These are phyloP conservation scores for Maniola hyperantus DNA, from an alignment of 2,888 invertebrate species.

Conservation along the genomic window DNA sequence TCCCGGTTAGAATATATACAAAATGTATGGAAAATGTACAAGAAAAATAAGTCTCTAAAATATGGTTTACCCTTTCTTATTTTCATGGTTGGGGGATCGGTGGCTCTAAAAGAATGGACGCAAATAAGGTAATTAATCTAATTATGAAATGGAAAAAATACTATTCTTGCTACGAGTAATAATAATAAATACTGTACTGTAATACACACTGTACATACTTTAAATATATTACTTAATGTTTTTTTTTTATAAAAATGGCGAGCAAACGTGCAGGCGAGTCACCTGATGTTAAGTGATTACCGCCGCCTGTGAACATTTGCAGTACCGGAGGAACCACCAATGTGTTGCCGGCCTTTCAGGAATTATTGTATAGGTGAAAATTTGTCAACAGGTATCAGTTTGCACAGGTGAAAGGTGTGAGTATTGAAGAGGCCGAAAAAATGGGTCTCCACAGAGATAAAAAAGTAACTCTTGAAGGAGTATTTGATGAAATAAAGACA, in stretches of 20 bases:
- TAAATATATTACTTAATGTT: too few relatives aligned
- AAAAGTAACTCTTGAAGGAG: conserved; percentile 88
- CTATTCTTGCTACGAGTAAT: too few relatives aligned
- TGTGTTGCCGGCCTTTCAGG: too few relatives aligned
- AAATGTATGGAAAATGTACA: conserved; percentile 35
- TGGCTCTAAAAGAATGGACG: conserved; percentile 89
- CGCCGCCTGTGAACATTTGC: too few relatives aligned
- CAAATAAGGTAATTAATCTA: conserved; percentile 83
- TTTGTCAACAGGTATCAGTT: conserved; percentile 78
- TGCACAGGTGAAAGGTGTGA: conserved; percentile 81
- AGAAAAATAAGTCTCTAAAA: conserved; percentile 82
- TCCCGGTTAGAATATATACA: conserved; percentile 27
- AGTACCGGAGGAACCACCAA: too few relatives aligned
- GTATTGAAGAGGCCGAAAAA: conserved; percentile 85
- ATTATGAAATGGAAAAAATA: background rate
- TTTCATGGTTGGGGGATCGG: conserved; percentile 89
- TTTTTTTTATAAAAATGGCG: too few relatives aligned
- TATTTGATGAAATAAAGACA: conserved; percentile 87
- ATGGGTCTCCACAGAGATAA: conserved; percentile 85
- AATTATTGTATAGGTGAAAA: background rate
- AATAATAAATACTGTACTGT: too few relatives aligned
- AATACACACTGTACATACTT: too few relatives aligned
- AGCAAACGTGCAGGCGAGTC: too few relatives aligned
- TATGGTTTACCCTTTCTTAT: conserved; percentile 89
- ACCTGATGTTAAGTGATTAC: too few relatives aligned